phyloP scores from a whole-genome alignment of 2,113 vertebrate genomes.

The Rousettus leschenaultii region DNA sequence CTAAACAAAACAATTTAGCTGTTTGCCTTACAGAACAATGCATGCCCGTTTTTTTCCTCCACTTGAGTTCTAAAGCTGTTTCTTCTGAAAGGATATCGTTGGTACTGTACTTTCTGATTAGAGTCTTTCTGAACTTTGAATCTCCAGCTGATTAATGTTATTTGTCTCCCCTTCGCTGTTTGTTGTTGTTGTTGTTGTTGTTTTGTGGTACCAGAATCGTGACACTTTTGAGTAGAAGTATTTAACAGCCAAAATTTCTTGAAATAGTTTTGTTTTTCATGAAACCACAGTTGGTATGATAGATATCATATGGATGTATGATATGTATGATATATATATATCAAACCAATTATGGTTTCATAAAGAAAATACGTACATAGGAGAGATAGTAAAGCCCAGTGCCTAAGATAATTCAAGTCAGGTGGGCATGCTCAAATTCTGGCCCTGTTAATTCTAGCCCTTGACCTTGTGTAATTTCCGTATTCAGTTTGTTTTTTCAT shows the following conservation, averaged over 20 bases:
- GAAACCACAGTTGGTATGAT: background rate
- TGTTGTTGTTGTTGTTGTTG: background rate
- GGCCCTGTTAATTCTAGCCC: background rate
- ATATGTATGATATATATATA: background rate
- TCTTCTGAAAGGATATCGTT: background rate
- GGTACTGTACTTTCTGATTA: background rate
- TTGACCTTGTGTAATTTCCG: background rate
- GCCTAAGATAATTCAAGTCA: background rate
- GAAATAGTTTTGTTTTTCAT: background rate
- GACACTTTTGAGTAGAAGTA: background rate
- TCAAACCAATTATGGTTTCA: background rate
- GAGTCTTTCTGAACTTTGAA: background rate
- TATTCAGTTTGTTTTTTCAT: slow-evolving; percentile 10
- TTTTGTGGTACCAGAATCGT: background rate
- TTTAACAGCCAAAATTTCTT: background rate
- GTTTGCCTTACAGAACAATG: background rate
- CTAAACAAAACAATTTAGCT: background rate
- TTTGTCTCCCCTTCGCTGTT: background rate
- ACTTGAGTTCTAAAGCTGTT: background rate
- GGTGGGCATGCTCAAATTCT: background rate
- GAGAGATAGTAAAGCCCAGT: background rate
- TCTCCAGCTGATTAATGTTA: background rate
- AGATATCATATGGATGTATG: background rate
- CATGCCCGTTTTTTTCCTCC: background rate
- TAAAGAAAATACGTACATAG: background rate